These are phyloP conservation scores for Drosophila helvetica DNA, from an alignment of 2,888 invertebrate genomes.

Conservation along the genomic window DNA sequence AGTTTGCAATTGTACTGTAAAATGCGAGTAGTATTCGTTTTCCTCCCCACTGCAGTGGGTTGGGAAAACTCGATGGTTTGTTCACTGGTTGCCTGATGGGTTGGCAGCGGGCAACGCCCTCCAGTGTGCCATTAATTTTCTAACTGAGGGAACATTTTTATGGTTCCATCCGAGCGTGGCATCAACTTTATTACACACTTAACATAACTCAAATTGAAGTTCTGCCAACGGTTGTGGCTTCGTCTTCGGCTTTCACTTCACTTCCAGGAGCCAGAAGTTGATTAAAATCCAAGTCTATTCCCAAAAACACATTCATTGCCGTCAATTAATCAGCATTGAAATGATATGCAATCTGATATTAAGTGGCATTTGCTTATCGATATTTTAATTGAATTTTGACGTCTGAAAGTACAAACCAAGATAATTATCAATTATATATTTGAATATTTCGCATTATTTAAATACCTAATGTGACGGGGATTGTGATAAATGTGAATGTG, in stretches of 20 bases:
- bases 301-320: constrained; percentile 7
- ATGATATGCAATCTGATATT: constrained; percentile 33
- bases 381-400: constrained; percentile 60
- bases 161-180: constrained; percentile 55
- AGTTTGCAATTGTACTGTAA: constrained; percentile 33
- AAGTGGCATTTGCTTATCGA: constrained; percentile 55
- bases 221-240: constrained; percentile 16
- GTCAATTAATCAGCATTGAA: constrained; percentile 31
- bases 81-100: constrained; percentile 9
- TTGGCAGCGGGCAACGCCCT: constrained; percentile 43
- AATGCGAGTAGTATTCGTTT: constrained; percentile 19
- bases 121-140: constrained; percentile 54
- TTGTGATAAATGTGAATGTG: constrained; percentile 38
- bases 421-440: constrained; percentile 30
- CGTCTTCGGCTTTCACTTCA: background rate
- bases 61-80: constrained; percentile 14
- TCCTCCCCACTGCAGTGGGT: background rate
- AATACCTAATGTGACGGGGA: constrained; percentile 36
- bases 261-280: constrained; percentile 15
- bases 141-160: constrained; percentile 60
- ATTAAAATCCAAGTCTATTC: constrained; percentile 22
- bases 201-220: constrained; percentile 50
- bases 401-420: constrained; percentile 35
- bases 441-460: constrained; percentile 38
- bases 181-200: constrained; percentile 69